Base-by-base conservation (phyloP, 2,797 vertebrate genomes). In the Lerista edwardsae region DNA sequence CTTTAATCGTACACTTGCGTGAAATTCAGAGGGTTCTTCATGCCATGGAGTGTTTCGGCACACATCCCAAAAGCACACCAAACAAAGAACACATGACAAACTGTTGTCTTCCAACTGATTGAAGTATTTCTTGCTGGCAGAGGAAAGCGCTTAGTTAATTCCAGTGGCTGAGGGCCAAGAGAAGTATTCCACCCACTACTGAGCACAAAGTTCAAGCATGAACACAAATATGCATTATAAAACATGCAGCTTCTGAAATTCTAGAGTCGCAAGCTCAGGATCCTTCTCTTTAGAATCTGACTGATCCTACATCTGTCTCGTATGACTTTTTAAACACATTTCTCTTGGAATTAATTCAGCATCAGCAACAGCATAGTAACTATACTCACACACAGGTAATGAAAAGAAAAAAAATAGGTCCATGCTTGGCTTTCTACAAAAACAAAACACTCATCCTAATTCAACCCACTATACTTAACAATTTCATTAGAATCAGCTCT, bases 71-170 rank as follows among this genome's bases (percentile, higher is more conserved):
- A 90, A 79, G 88, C 71, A 92, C 76, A 89, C 92, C 71, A 95
- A 93, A 95, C 91, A 94, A 89, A 95, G 92, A 94, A 91, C 91
- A 92, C 75, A 91, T 93, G 84, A 94, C 84, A 93, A 94, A 92
- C 84, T 90, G 91, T 89, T 89, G 80, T 92, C 89, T 94, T 90
- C 80, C 83, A 88, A 91, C 73, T 91, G 90, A 94, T 93, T 94
- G 91, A 95, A 94, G 87, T 90, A 91, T 90, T 94, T 95, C 89
- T 91, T 90, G 82, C 87, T 95, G 92, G 93, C 90, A 90, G 55
- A 1, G 87, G 90, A 95, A 93, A 94, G 87, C 88, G 89, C 75
- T 94, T 92, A 84, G 87, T 90, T 94, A 93, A 90, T 77, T 88
- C 73, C 84, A 90, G 39, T 79, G 75, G 88, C 71, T 80, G 86